phyloP scores from a whole-genome alignment of 2,113 vertebrate species.

The Nothocercus nigrocapillus region DNA sequence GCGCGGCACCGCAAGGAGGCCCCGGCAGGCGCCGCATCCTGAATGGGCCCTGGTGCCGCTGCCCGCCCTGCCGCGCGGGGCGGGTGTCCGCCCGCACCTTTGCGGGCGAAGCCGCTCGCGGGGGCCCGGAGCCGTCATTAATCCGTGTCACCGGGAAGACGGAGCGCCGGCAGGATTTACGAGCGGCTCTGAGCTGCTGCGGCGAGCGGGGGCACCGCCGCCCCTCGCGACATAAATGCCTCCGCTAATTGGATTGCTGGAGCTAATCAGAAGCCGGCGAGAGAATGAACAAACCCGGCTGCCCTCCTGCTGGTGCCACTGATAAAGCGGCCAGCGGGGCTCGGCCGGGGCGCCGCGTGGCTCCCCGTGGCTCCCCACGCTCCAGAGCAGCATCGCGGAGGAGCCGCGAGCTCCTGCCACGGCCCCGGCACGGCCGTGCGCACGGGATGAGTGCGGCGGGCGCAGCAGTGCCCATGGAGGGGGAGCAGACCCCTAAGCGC shows the following conservation, averaged over 20 bases:
- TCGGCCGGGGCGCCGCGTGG: too few species aligned
- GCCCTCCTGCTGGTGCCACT: constrained; percentile 46
- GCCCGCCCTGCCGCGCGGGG: too few species aligned
- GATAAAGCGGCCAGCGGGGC: constrained; percentile 55
- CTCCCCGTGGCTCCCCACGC: not conserved
- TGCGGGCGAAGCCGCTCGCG: constrained; percentile 33
- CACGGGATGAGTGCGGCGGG: too few species aligned
- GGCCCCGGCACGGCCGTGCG: too few species aligned
- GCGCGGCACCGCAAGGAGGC: too few species aligned
- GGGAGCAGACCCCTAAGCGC: too few species aligned
- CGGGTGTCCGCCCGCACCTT: not conserved
- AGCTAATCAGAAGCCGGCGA: constrained; percentile 77
- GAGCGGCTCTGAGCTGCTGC: constrained; percentile 64
- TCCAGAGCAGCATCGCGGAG: constrained; percentile 12
- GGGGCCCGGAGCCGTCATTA: constrained; percentile 72
- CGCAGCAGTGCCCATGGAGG: too few species aligned
- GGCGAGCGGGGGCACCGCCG: constrained; percentile 72
- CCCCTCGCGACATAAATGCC: constrained; percentile 76
- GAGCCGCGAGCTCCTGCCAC: not conserved
- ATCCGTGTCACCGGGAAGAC: constrained; percentile 70
- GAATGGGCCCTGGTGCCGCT: too few species aligned
- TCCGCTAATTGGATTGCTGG: constrained; percentile 79
- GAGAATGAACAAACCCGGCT: constrained; percentile 39
- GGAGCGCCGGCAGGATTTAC: constrained; percentile 72
- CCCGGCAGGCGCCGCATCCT: too few species aligned